Evolutionary conservation across 2,797 vertebrate species (phyloP), one percentile per base, ranked within the genome.

Genomic region (Podarcis siculus): DNA sequence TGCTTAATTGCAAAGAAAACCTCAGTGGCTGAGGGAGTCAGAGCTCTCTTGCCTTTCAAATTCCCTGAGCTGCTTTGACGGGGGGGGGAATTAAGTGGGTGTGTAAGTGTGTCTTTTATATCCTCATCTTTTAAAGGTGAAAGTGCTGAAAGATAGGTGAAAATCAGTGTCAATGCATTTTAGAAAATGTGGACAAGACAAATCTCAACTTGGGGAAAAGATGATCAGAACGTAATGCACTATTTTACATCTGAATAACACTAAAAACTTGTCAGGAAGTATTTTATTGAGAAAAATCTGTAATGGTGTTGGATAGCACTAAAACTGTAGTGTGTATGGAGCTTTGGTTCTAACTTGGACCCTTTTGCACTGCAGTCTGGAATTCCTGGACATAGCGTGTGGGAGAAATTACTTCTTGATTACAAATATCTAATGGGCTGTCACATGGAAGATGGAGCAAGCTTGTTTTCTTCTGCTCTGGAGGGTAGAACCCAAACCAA

Each of bases 1-100:
- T 87, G 87, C 90, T 91, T 95, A 92, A 94, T 86, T 92, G 88
- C 89, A 66, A 76, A 37, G 58, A 79, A 27, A 30, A 42, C 49
- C 49, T 71, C 45, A 15, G 82, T 21, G 27, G 71, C 71, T 76
- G 78, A 69, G 45, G 5, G 45, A 81, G 45, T 55, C 42, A 80
- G 82, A 80, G 21, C 21, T 25, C 72, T 55, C 67, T 42, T 45
- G 82, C 79, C 77, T 61, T 85, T 87, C 69, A 75, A 69, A 76
- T 79, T 85, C 12, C 5, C 58, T 27, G 58, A 81, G 42, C 19
- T 76, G 42, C 42, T 66, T 73, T 73, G 55, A 23, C 6, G 49
- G 45, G 13, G 12, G 42, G 7, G 37, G 2, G 23, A 15, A 73
- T 72, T 49, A 35, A 42, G 71, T 25, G 19, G 49, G 45, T 67